A percentile compares a stretch with the other conserved stretches of the same genome.
Conservation (phyloP, 2,797 vertebrate genomes). For the Tragelaphus oryx region DNA sequence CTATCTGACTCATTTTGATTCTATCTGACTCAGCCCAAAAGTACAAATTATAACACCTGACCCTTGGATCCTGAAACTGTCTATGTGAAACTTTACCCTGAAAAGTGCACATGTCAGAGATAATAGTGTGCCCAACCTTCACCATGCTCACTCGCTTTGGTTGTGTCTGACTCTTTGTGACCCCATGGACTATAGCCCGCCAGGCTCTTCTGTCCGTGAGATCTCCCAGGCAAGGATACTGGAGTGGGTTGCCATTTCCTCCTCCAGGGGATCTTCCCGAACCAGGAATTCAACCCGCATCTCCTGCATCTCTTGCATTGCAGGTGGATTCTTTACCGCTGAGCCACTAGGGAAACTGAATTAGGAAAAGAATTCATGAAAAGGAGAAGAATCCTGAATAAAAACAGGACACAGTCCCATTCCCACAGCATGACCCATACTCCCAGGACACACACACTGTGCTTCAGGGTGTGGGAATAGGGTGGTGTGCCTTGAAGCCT, state of each 20-base stretch:
- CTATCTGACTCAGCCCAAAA: not conserved
- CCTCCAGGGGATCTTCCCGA: not conserved
- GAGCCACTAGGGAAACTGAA: not conserved
- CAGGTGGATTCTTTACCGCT: not conserved
- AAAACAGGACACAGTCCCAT: not conserved
- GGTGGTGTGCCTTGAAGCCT: not conserved
- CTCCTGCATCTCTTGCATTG: not conserved
- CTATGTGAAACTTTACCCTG: not conserved
- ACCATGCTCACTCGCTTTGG: not conserved
- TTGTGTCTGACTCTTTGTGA: not conserved
- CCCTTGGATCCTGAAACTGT: not conserved
- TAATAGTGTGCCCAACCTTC: rapidly evolving
- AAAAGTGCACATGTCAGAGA: rapidly evolving
- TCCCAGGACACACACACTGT: not conserved
- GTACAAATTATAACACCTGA: not conserved
- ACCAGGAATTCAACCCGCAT: not conserved
- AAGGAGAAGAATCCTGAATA: not conserved
- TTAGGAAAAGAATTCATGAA: not conserved
- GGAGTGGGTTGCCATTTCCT: not conserved
- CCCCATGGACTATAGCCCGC: not conserved
- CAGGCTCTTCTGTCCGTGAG: not conserved
- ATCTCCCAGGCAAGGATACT: not conserved
- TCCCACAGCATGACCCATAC: not conserved
- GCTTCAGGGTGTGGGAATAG: rapidly evolving
- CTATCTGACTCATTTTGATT: not conserved